phyloP scores from a whole-genome alignment of 1,140 invertebrate species.

The Orius insidiosus region DNA sequence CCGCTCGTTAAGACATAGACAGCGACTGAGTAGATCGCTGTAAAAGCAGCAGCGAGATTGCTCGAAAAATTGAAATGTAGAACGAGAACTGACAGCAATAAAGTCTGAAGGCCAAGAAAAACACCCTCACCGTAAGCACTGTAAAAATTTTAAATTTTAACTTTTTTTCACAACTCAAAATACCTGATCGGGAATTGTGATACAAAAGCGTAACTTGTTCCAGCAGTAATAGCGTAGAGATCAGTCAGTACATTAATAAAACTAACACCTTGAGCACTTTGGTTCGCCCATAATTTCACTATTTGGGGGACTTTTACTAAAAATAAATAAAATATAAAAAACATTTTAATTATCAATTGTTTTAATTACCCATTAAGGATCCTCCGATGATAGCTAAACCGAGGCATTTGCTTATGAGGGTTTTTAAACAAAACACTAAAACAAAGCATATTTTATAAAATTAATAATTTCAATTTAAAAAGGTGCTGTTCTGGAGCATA shows the following conservation, averaged over 20 bases:
- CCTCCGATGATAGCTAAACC: constrained; percentile 76
- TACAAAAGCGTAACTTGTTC: constrained; percentile 69
- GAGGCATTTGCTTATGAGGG: constrained; percentile 67
- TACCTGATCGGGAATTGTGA: constrained; percentile 86
- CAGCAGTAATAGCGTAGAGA: constrained; percentile 73
- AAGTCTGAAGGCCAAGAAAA: constrained; percentile 79
- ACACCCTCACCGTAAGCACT: constrained; percentile 87
- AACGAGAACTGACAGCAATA: constrained; percentile 62
- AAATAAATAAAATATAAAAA: background rate
- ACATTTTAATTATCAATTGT: background rate
- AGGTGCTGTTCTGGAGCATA: too few relatives aligned
- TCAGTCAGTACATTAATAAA: constrained; percentile 68
- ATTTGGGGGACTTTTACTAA: constrained; percentile 90
- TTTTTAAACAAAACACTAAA: constrained; percentile 69
- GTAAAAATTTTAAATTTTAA: constrained; percentile 50
- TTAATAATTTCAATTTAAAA: too few relatives aligned
- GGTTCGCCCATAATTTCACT: constrained; percentile 63
- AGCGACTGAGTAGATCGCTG: constrained; percentile 41
- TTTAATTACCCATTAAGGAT: constrained; percentile 51
- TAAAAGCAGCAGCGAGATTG: constrained; percentile 42
- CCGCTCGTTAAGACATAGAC: constrained; percentile 54
- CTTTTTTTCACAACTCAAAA: too few relatives aligned
- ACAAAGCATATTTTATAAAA: too few relatives aligned
- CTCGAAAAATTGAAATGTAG: constrained; percentile 47
- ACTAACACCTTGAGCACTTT: constrained; percentile 81